Evolutionary conservation across 2,113 vertebrate species (phyloP).

Genomic region (Asarcornis scutulata): DNA sequence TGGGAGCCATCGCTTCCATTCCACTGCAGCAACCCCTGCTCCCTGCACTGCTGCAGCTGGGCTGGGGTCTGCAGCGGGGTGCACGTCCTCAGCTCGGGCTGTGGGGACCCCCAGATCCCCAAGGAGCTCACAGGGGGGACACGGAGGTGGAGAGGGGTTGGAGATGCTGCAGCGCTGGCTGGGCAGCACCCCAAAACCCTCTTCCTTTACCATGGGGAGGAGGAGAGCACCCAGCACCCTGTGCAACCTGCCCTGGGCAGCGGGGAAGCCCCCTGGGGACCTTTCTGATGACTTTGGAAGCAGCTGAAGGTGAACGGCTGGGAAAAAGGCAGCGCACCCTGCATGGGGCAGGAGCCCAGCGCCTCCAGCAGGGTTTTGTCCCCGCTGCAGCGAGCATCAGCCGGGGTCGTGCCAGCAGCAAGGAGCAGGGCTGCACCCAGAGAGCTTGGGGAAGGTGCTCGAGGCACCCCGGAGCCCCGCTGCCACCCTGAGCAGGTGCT

Average conservation of each 20-base stretch:
- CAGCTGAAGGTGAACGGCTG: background rate
- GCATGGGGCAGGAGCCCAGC: rapidly evolving
- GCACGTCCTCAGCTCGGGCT: rapidly evolving
- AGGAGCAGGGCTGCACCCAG: rapidly evolving
- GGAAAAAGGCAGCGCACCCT: background rate
- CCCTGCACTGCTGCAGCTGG: background rate
- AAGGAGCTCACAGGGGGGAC: rapidly evolving
- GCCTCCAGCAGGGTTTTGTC: rapidly evolving
- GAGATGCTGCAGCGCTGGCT: background rate
- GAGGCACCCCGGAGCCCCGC: rapidly evolving
- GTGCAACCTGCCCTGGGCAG: rapidly evolving
- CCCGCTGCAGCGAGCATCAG: background rate
- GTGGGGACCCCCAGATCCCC: background rate
- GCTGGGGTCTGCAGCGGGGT: background rate
- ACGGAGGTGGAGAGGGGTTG: rapidly evolving
- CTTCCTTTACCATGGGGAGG: background rate
- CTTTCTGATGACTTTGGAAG: background rate
- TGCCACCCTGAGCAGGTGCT: rapidly evolving
- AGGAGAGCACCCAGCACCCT: background rate
- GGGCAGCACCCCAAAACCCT: rapidly evolving
- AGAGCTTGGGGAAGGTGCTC: rapidly evolving
- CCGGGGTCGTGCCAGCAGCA: rapidly evolving
- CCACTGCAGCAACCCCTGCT: background rate
- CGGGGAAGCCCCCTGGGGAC: background rate
- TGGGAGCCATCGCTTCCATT: background rate